Evolutionary conservation across 2,797 vertebrate species (phyloP).

Genomic region (Carapus acus): DNA sequence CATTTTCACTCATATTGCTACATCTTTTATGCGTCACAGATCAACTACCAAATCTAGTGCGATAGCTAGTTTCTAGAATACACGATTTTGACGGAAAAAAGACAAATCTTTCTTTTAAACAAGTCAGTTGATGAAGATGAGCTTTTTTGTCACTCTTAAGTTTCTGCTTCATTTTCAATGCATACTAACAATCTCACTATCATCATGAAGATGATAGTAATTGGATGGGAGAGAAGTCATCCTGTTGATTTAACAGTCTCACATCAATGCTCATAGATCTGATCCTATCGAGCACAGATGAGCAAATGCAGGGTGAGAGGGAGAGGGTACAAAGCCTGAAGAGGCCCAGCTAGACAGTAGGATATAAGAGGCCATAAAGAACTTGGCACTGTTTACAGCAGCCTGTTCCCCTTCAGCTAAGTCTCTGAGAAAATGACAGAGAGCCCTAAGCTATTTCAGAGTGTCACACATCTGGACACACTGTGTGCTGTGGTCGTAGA

Average conservation of each 20-base stretch:
- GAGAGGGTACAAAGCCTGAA: conserved; percentile 57
- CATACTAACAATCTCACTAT: no score
- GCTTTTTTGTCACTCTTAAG: no score
- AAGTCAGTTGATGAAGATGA: no score
- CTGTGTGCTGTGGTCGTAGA: conserved; percentile 7
- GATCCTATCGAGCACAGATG: conserved; percentile 24
- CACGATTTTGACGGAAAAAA: no score
- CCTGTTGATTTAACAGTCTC: conserved; percentile 45
- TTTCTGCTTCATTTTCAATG: no score
- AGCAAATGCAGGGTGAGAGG: conserved; percentile 36
- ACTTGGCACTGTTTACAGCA: conserved; percentile 51
- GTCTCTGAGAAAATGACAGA: conserved; percentile 24
- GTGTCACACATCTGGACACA: conserved; percentile 12
- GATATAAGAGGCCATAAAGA: conserved; percentile 67
- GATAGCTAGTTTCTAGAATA: no score
- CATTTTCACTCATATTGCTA: no score
- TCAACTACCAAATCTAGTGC: no score
- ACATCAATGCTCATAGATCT: conserved; percentile 53
- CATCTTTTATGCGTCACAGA: no score
- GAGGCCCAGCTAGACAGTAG: conserved; percentile 47
- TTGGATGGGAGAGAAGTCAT: conserved; percentile 33
- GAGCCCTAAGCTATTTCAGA: conserved; percentile 26
- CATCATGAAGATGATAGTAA: conserved; percentile 30
- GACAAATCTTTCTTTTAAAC: no score
- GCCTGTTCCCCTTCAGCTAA: conserved; percentile 43